These are phyloP conservation scores for Magallana angulata DNA, from an alignment of 1,140 invertebrate genomes.

Conservation along the genomic window DNA sequence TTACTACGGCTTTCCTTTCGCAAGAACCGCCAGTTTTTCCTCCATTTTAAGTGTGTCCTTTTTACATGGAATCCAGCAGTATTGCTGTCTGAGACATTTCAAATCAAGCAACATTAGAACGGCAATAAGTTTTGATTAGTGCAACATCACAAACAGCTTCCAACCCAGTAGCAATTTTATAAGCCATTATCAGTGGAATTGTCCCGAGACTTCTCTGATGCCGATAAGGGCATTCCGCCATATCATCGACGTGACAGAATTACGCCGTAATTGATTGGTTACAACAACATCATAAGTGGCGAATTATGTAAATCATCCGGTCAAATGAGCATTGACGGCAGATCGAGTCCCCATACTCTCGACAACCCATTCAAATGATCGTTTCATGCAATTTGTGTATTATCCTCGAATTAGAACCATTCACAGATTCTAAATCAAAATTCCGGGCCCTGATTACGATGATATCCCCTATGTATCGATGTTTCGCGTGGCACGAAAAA, in stretches of 20 bases:
- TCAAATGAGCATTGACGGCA: conserved; percentile 31
- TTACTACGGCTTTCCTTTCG: too few species aligned
- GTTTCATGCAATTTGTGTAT: conserved; percentile 36
- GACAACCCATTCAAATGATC: not conserved
- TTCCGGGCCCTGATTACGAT: conserved; percentile 18
- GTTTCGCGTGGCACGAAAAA: conserved; percentile 13
- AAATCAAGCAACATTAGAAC: not conserved
- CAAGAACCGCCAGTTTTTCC: too few species aligned
- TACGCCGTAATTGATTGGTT: conserved; percentile 27
- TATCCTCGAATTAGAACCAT: not conserved
- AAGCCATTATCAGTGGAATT: conserved; percentile 3
- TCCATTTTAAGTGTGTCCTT: too few species aligned
- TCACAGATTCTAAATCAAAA: conserved; percentile 36
- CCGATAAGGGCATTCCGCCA: not conserved
- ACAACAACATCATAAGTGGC: not conserved
- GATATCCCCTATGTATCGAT: conserved; percentile 26
- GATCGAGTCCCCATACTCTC: not conserved
- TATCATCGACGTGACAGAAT: conserved; percentile 26
- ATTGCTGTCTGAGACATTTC: too few species aligned
- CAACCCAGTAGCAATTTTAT: conserved; percentile 14
- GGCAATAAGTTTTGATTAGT: not conserved
- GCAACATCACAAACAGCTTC: not conserved
- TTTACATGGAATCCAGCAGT: too few species aligned
- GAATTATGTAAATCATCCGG: conserved; percentile 29
- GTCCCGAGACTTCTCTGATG: not conserved